Base-by-base conservation (phyloP, 37 sponge, comb jelly and placozoan species). In the Trichoplax adhaerens region DNA sequence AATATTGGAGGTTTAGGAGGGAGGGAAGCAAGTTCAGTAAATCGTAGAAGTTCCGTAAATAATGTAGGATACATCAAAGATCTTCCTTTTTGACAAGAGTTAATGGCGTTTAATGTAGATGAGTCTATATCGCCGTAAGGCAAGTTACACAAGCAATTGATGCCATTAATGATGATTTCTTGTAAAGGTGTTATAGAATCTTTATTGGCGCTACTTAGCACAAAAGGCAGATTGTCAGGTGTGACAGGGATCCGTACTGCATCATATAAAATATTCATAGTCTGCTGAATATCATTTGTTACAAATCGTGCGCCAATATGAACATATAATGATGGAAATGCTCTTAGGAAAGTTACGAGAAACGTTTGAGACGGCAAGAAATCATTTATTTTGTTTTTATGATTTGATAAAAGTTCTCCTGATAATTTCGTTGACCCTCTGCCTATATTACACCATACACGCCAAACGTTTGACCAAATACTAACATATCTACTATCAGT, bases 191-290 rank as follows among this genome's bases (percentile, higher is more conserved):
- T 72, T 56, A 90, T 76, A 29, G 68, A 53, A 60, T 81, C 68
- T 54, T 82, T 81, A 12, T 56, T 65, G 70, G 61, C 47, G 1
- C 82, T 72, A 3, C 87, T 87, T 0, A 86, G 84, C 2, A 90
- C 84, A 61, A 90, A 90, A 3, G 91, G 91, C 0, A 84, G 83
- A 3, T 73, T 70, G 65, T 90, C 91, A 57, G 79, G 82, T 7
- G 81, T 53, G n/a, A 83, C 80, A 0, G 87, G 84, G 6, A 72
- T 65, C 10, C 62, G 70, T 1, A 83, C 68, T 12, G 79, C 63
- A 3, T 72, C 62, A 2, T 51, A 53, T 3, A 80, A 49, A 5
- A 80, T 53, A 7, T 53, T n/a, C 1, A 63, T 12, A 5, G 53
- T 50, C 74, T 73, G 64, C 49, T 55, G 12, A 5, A 73, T 53